A percentile compares a stretch with the other conserved stretches of the same genome.
Evolutionary conservation across 2,113 vertebrate species (phyloP).

Genomic region (Triplophysa dalaica): DNA sequence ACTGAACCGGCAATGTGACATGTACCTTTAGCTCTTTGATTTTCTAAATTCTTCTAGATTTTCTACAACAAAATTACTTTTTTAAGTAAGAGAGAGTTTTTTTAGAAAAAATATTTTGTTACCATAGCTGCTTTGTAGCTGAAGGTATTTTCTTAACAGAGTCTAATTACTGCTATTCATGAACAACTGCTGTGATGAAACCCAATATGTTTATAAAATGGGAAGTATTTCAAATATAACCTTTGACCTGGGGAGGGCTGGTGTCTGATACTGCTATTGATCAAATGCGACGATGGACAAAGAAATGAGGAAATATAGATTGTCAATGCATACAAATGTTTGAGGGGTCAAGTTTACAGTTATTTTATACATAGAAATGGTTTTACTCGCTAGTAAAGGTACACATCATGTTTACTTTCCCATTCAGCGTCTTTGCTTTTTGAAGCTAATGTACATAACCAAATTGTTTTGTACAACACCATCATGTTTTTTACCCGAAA

Average conservation of each 20-base stretch:
- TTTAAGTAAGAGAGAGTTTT: slow-evolving; percentile 33
- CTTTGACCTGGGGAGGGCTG: slow-evolving; percentile 6
- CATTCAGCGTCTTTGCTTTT: slow-evolving; percentile 13
- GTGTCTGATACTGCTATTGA: slow-evolving; percentile 9
- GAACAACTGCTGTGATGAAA: slow-evolving; percentile 28
- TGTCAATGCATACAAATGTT: neutral
- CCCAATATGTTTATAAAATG: neutral
- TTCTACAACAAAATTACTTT: slow-evolving; percentile 19
- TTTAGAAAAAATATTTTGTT: slow-evolving; percentile 47
- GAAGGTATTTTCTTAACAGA: slow-evolving; percentile 41
- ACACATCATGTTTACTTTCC: slow-evolving; percentile 36
- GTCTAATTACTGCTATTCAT: slow-evolving; percentile 22
- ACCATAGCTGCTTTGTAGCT: slow-evolving; percentile 33
- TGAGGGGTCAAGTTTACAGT: neutral
- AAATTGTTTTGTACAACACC: slow-evolving; percentile 35
- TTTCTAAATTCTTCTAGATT: slow-evolving; percentile 4
- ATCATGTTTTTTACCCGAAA: slow-evolving; percentile 45
- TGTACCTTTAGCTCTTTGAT: slow-evolving; percentile 23
- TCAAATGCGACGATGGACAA: neutral
- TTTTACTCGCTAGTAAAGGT: slow-evolving; percentile 41
- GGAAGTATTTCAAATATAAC: slow-evolving; percentile 36
- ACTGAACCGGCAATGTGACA: slow-evolving; percentile 38
- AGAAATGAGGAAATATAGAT: neutral
- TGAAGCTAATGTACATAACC: slow-evolving; percentile 46
- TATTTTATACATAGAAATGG: neutral